phyloP scores from a whole-genome alignment of 2,797 vertebrate species.

The Uromys caudimaculatus region DNA sequence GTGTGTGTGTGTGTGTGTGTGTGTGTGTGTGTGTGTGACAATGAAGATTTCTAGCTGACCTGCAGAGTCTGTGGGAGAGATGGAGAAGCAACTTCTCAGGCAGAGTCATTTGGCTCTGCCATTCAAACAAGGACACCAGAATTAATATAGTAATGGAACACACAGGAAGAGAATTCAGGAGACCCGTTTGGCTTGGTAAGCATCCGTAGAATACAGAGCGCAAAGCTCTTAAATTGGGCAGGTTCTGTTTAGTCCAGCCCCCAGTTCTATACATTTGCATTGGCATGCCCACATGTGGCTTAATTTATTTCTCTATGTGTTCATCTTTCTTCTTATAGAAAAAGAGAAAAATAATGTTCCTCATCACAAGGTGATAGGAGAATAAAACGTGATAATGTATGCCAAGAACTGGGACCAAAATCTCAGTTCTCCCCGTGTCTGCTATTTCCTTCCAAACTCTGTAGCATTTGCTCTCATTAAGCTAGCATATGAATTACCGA shows the following conservation, averaged over 20 bases:
- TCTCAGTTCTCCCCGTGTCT: neutral
- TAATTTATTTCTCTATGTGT: neutral
- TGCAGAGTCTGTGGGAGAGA: neutral
- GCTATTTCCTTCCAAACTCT: neutral
- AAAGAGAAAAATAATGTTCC: neutral
- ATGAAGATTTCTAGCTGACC: constrained; percentile 49
- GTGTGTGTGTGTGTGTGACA: neutral
- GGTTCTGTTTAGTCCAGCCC: neutral
- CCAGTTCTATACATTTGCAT: neutral
- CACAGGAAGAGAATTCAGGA: neutral
- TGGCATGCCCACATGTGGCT: neutral
- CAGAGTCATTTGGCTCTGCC: neutral
- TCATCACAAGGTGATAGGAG: neutral
- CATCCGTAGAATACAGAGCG: neutral
- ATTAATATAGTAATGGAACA: neutral
- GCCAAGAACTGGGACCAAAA: neutral
- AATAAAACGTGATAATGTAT: constrained; percentile 21
- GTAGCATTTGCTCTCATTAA: constrained; percentile 33
- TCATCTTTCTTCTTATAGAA: constrained; percentile 13
- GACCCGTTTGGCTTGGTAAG: neutral
- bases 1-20: neutral
- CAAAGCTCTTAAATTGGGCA: neutral
- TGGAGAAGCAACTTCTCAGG: neutral
- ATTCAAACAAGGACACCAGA: neutral
- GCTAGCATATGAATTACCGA: neutral